phyloP scores from a whole-genome alignment of 1,140 invertebrate genomes.

The Drosophila pseudoobscura region DNA sequence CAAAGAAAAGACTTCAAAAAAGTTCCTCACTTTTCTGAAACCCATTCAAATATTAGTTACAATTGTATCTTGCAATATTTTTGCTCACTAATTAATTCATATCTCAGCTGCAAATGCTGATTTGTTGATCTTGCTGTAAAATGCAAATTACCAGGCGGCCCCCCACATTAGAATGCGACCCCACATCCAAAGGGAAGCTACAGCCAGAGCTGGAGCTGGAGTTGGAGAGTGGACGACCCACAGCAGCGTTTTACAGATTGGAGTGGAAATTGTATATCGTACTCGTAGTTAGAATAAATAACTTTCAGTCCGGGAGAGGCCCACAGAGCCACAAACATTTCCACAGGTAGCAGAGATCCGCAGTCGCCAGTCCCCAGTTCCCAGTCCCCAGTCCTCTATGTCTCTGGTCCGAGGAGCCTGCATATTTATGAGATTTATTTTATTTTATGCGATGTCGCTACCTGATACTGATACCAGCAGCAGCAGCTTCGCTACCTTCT shows the following conservation, averaged over 20 bases:
- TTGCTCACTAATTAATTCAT: slow-evolving; percentile 62
- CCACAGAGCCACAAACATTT: slow-evolving; percentile 43
- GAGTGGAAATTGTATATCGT: slow-evolving; percentile 70
- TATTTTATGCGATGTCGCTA: slow-evolving; percentile 75
- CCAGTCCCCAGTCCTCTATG: slow-evolving; percentile 3
- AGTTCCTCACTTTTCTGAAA: background rate
- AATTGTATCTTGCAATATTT: slow-evolving; percentile 6
- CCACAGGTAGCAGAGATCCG: slow-evolving; percentile 37
- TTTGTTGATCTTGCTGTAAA: slow-evolving; percentile 52
- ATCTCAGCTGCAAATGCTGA: slow-evolving; percentile 45
- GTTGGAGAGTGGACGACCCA: slow-evolving; percentile 48
- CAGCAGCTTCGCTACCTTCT: slow-evolving; percentile 9
- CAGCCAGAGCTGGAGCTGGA: background rate
- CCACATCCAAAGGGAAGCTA: slow-evolving; percentile 3
- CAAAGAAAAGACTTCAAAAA: background rate
- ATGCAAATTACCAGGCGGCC: slow-evolving; percentile 60
- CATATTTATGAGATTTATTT: slow-evolving; percentile 82
- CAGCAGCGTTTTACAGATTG: slow-evolving; percentile 53
- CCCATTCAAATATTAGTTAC: slow-evolving; percentile 19
- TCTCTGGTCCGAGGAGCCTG: slow-evolving; percentile 20
- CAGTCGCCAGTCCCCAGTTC: slow-evolving; percentile 11
- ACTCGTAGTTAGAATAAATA: slow-evolving; percentile 74
- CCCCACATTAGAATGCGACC: slow-evolving; percentile 26
- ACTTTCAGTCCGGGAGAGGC: slow-evolving; percentile 29
- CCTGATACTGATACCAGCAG: slow-evolving; percentile 48